A percentile compares a stretch with the other conserved stretches of the same genome.
phyloP scores from a whole-genome alignment of 2,888 invertebrate species.

The Tethea ocularis region DNA sequence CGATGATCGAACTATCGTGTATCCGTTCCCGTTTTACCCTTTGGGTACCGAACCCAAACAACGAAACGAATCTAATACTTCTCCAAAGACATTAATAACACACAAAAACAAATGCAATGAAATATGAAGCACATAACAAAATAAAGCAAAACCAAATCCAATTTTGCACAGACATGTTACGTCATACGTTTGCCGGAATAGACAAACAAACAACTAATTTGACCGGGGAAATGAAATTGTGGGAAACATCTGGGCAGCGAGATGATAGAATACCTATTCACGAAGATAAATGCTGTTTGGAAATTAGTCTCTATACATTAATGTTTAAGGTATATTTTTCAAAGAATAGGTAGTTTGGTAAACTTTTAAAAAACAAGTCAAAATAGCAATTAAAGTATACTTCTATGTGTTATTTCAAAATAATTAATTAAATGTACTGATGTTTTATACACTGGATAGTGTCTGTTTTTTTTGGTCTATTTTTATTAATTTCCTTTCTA shows the following conservation, averaged over 20 bases:
- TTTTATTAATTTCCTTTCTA: too few relatives aligned
- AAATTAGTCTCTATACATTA: neutral
- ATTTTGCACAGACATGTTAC: neutral
- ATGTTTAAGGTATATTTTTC: neutral
- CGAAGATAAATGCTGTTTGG: neutral
- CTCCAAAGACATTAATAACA: neutral
- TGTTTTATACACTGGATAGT: too few relatives aligned
- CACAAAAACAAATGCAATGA: neutral
- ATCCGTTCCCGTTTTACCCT: too few relatives aligned
- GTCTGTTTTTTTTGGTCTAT: too few relatives aligned
- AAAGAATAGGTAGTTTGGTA: too few relatives aligned
- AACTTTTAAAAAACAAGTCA: too few relatives aligned
- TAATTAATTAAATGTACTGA: too few relatives aligned
- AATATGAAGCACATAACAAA: neutral
- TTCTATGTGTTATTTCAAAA: too few relatives aligned
- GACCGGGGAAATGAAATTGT: slow-evolving; percentile 8
- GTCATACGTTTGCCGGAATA: slow-evolving; percentile 7
- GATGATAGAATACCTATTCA: slow-evolving; percentile 3
- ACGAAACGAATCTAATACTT: neutral
- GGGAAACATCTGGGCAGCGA: slow-evolving; percentile 1
- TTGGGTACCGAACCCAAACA: too few relatives aligned
- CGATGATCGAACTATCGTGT: too few relatives aligned
- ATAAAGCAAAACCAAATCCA: slow-evolving; percentile 5
- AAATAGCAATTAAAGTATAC: too few relatives aligned
- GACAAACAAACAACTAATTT: slow-evolving; percentile 10